Evolutionary conservation across 1,140 invertebrate species (phyloP).

Genomic region (Drosophila obscura): DNA sequence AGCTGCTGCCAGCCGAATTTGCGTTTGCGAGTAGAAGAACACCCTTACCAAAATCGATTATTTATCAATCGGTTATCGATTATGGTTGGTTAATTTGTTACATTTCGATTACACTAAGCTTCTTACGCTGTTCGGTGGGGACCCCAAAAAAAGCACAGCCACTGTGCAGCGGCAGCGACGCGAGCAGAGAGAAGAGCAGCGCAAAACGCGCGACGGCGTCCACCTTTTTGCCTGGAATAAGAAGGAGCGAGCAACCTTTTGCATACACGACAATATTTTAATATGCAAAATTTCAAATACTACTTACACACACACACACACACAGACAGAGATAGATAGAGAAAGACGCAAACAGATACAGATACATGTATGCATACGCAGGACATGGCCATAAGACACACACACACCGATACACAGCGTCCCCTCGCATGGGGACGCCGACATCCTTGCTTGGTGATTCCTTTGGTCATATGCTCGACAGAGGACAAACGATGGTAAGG

Average conservation of each 20-base stretch:
- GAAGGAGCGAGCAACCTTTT: slow-evolving; percentile 64
- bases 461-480: slow-evolving; percentile 68
- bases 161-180: slow-evolving; percentile 17
- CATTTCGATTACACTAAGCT: no score
- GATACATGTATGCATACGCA: slow-evolving; percentile 1
- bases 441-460: slow-evolving; percentile 43
- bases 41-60: no score
- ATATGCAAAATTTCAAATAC: slow-evolving; percentile 81
- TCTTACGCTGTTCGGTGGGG: no score
- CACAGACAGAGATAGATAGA: slow-evolving; percentile 1
- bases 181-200: slow-evolving; percentile 23
- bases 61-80: no score
- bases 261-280: slow-evolving; percentile 81
- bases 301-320: slow-evolving; percentile 42
- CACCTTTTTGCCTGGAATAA: slow-evolving; percentile 62
- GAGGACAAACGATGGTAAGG: slow-evolving; percentile 23
- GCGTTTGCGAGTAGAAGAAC: no score
- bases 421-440: neutral
- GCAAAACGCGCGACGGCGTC: slow-evolving; percentile 23
- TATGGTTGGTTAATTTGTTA: no score
- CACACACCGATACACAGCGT: neutral
- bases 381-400: slow-evolving; percentile 35
- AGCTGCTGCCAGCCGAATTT: no score
- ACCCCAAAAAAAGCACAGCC: neutral
- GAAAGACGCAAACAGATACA: neutral